Evolutionary conservation across 1,140 invertebrate species (phyloP), one percentile per base, ranked within the genome.

Genomic region (Ctenoplectra terminalis): DNA sequence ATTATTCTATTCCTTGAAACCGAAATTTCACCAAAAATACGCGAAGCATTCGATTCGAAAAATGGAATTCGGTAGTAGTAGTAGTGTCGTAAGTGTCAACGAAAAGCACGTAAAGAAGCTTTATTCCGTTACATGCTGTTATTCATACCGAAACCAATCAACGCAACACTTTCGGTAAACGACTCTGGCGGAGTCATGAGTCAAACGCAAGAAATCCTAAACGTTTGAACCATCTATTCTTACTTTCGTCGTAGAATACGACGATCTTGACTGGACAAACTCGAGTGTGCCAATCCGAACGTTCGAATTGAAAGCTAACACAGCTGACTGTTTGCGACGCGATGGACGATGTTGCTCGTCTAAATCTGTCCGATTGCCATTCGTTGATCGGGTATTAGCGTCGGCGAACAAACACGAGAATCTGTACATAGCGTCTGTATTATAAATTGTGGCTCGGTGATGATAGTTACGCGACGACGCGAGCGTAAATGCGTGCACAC

Each of bases 361-460:
- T n/a, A 15, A 34, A 52, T 60, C 46, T 34, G 43, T 50, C 67
- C n/a, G 60, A 64, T 66, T 46, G 79, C n/a, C 50, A n/a, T 75
- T 63, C 52, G 60, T 48, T 37, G 40, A 73, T 13, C 76, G 61
- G 85, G 86, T 79, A 50, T 85, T 86, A 77, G 72, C 76, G 85
- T 86, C 81, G 82, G 52, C 88, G 63, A 56, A 74, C 83, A 82
- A 89, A 87, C 82, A 82, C 79, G 70, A 89, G 34, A 48, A 87
- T 87, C 79, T 90, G 87, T 90, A 88, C 81, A 88, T 88, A 90
- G 81, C 85, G 78, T 89, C 85, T 88, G 86, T 91, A 87, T 89
- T 84, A 90, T 92, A 92, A 91, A 89, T 89, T 90, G 83, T 70
- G 78, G 78, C 77, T 64, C 81, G 81, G 61, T 66, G 72, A 85